phyloP scores from a whole-genome alignment of 2,797 vertebrate species.

The Fringilla coelebs region DNA sequence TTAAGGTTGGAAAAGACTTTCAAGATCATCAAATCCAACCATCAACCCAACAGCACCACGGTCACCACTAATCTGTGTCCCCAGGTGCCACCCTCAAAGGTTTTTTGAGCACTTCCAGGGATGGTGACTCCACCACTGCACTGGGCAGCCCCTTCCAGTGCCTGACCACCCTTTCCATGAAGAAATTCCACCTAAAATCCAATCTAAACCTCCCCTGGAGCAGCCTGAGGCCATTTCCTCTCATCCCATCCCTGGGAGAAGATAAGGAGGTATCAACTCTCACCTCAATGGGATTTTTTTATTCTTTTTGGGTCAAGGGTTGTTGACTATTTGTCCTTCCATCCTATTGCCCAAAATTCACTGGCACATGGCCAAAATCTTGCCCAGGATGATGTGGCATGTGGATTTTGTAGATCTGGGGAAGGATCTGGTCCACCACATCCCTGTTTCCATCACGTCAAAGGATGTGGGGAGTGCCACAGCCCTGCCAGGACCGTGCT shows the following conservation, averaged over 20 bases:
- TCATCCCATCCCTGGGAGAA: background rate
- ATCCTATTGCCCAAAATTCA: background rate
- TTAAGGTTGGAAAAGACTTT: background rate
- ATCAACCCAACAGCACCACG: background rate
- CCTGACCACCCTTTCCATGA: background rate
- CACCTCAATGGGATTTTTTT: background rate
- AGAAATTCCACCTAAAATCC: background rate
- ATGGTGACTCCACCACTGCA: background rate
- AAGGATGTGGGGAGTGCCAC: background rate
- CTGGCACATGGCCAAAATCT: fast-evolving
- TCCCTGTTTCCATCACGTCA: background rate
- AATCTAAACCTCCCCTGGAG: background rate
- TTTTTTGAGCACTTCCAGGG: background rate
- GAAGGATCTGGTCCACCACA: background rate
- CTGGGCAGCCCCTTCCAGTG: background rate
- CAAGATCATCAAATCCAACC: background rate
- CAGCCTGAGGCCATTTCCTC: background rate
- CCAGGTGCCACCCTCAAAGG: background rate
- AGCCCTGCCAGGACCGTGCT: background rate
- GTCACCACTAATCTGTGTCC: background rate
- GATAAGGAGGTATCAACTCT: background rate
- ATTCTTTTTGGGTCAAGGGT: background rate
- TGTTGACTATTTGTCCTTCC: background rate
- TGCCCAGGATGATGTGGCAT: background rate
- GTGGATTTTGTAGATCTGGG: background rate